Evolutionary conservation across 2,113 vertebrate genomes (phyloP).

Genomic region (Leucopsar rothschildi): DNA sequence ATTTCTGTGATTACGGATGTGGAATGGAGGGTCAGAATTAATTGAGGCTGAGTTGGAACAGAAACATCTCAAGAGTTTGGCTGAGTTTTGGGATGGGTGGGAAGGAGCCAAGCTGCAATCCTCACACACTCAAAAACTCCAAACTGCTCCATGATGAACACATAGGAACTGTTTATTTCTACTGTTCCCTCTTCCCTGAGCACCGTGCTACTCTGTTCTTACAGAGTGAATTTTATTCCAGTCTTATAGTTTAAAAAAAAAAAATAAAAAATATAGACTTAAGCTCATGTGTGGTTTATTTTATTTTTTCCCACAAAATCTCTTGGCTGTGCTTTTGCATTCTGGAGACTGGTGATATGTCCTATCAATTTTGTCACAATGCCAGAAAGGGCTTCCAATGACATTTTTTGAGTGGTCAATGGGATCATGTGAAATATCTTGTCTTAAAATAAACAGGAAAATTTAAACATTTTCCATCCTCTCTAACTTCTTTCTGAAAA

Average conservation of each 20-base stretch:
- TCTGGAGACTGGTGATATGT: background rate
- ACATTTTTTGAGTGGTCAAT: background rate
- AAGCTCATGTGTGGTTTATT: background rate
- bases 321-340: background rate
- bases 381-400: background rate
- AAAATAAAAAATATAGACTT: background rate
- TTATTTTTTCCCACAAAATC: background rate
- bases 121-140: background rate
- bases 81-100: accelerated
- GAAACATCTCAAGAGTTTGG: background rate
- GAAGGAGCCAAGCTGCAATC: background rate
- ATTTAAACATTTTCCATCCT: background rate
- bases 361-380: background rate
- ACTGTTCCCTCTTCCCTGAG: background rate
- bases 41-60: background rate
- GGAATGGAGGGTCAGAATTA: background rate
- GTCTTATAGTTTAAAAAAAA: background rate
- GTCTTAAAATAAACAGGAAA: background rate
- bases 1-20: background rate
- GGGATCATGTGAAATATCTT: background rate
- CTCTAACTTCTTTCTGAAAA: background rate
- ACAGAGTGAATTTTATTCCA: slow-evolving; percentile 5
- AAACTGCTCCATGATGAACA: background rate
- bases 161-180: background rate
- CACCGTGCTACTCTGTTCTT: background rate